These are phyloP conservation scores for Anthonomus grandis DNA, from an alignment of 1,140 invertebrate genomes.

Conservation along the genomic window DNA sequence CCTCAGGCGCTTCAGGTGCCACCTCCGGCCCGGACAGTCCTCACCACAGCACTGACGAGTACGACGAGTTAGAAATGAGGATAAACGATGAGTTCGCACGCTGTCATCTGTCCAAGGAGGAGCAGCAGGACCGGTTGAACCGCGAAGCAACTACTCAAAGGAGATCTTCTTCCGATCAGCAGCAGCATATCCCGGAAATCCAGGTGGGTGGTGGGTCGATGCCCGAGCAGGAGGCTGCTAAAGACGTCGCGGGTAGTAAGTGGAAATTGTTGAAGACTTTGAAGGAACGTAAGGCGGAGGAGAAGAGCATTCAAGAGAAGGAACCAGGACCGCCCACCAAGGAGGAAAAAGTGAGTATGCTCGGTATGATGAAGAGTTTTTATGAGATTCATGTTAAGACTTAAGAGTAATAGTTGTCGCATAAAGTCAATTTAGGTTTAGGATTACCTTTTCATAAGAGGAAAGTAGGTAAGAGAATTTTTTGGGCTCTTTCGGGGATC, in stretches of 20 bases:
- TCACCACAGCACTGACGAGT: constrained; percentile 66
- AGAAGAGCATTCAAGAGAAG: constrained; percentile 63
- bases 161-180: constrained; percentile 27
- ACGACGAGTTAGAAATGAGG: constrained; percentile 55
- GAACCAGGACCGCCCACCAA: constrained; percentile 50
- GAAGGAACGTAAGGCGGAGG: constrained; percentile 85
- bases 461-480: neutral
- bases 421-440: neutral
- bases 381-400: constrained; percentile 62
- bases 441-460: neutral
- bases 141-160: constrained; percentile 22
- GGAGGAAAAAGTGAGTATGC: constrained; percentile 65
- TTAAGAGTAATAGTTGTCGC: constrained; percentile 41
- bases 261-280: constrained; percentile 87
- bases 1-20: constrained; percentile 81
- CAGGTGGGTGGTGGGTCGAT: constrained; percentile 42
- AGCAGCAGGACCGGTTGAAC: constrained; percentile 38
- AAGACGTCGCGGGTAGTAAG: constrained; percentile 65
- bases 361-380: constrained; percentile 57
- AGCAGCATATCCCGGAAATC: constrained; percentile 37
- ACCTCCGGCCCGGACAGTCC: constrained; percentile 85
- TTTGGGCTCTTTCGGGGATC: too few species aligned
- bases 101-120: constrained; percentile 47
- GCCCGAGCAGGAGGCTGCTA: constrained; percentile 42
- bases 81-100: constrained; percentile 43